Evolutionary conservation across 2,113 vertebrate species (phyloP).

Genomic region (Chitala chitala): DNA sequence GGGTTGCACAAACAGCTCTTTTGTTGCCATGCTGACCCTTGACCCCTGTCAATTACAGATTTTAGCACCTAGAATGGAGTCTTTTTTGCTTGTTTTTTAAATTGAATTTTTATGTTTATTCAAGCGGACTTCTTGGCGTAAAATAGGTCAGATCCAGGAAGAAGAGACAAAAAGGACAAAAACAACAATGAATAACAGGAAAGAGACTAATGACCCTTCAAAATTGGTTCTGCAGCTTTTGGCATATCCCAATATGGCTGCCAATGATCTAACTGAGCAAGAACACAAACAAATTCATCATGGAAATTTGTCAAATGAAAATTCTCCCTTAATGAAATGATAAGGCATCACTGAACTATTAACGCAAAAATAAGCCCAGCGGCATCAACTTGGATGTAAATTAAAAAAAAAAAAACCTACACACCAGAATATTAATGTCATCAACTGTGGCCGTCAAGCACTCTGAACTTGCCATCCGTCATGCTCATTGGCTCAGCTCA

Average conservation of each 20-base stretch:
- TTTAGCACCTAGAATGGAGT: slow-evolving; percentile 43
- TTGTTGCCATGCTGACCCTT: slow-evolving; percentile 41
- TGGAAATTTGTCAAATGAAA: too few relatives aligned
- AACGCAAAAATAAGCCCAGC: too few relatives aligned
- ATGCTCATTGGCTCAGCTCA: slow-evolving; percentile 33
- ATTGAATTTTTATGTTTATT: slow-evolving; percentile 15
- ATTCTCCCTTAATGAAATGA: too few relatives aligned
- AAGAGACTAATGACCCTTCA: slow-evolving; percentile 8
- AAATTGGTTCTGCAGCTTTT: neutral
- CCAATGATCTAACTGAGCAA: neutral
- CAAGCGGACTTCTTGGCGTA: neutral
- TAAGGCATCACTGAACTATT: too few relatives aligned
- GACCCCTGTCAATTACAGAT: slow-evolving; percentile 51
- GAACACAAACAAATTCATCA: neutral
- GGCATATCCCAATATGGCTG: neutral
- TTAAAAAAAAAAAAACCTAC: slow-evolving; percentile 16
- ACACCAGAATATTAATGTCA: slow-evolving; percentile 37
- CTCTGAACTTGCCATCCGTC: slow-evolving; percentile 44
- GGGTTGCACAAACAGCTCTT: slow-evolving; percentile 54
- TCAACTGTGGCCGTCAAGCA: slow-evolving; percentile 39
- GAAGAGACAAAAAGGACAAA: neutral
- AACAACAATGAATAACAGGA: neutral
- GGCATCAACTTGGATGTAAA: too few relatives aligned
- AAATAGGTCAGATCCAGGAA: slow-evolving; percentile 9
- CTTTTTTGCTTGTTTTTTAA: slow-evolving; percentile 16